Evolutionary conservation across 2,797 vertebrate genomes (phyloP).

Genomic region (Simalia tracyae): DNA sequence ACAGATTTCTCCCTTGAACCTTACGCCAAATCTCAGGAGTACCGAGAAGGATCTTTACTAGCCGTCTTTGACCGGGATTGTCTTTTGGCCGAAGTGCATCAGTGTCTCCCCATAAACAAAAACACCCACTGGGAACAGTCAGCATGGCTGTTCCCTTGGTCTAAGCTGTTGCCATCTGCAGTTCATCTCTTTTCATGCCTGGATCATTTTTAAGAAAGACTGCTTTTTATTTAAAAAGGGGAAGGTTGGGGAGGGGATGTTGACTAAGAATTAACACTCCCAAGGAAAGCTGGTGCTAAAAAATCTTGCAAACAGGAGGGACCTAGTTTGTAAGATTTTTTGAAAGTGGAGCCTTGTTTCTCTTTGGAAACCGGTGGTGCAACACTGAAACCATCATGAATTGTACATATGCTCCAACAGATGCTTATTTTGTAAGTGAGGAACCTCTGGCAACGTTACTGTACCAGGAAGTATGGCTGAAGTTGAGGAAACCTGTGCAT

Average conservation of each 20-base stretch:
- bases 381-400: background rate
- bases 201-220: constrained; percentile 21
- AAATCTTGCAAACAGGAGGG: no score
- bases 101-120: constrained; percentile 7
- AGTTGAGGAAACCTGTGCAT: background rate
- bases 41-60: constrained; percentile 63
- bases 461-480: background rate
- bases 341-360: background rate
- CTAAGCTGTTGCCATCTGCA: background rate
- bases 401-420: background rate
- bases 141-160: constrained; percentile 13
- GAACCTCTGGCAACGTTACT: background rate
- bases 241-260: background rate
- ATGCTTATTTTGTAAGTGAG: background rate
- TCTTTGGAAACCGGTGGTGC: constrained; percentile 12
- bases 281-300: background rate
- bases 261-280: background rate
- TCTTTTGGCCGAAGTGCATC: constrained; percentile 8
- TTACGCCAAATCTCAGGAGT: constrained; percentile 42
- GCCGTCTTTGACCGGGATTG: constrained; percentile 42
- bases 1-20: constrained; percentile 63
- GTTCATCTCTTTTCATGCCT: background rate
- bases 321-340: background rate
- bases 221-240: background rate
- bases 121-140: constrained; percentile 32